Base-by-base conservation (phyloP, 1,140 invertebrate genomes). In the Cherax destructor region DNA sequence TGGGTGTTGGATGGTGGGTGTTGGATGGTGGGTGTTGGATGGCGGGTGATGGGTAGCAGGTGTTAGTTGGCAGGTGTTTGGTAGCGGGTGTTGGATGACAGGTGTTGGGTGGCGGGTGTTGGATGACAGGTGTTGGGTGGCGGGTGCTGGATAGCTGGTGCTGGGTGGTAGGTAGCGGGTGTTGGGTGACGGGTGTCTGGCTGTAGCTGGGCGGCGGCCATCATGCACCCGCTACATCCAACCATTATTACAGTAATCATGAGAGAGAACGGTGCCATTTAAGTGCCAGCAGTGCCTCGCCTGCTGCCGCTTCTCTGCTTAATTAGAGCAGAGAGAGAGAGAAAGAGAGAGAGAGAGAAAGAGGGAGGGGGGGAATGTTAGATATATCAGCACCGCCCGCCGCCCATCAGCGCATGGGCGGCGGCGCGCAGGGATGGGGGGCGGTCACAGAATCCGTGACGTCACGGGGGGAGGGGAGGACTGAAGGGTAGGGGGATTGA, bases 221-320 rank as follows among this genome's bases (percentile, higher is more conserved):
- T 74, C 69, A 74, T 74, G 69, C 69, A 74, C 65, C n/a, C 9
- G 6, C 4, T 30, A 5, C 69, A 6, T 24, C n/a, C n/a, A 30
- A 6, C 69, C 1, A 30, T 74, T 74, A 74, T 74, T 74, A 74
- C 16, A 5, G 69, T 30, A 24, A 74, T 74, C 9, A 74, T 74
- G 69, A n/a, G 41, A 86, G 83, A 76, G 76, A 86, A 76, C 76
- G 83, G 41, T 86, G 83, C 83, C 69, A 30, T 76, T 69, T 86
- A 77, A 52, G 72, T 76, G 83, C 50, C 69, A 76, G 83, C 76
- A 76, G 83, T 86, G 83, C 47, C 16, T 52, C n/a, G 47, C 41
- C 83, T 47, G 65, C 72, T 47, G 69, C 83, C 83, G 83, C 13
- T 86, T 49, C 83, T 86, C 69, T 86, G 83, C 83, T 86, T 86